Evolutionary conservation across 2,797 vertebrate species (phyloP).

Genomic region (Parambassis ranga): DNA sequence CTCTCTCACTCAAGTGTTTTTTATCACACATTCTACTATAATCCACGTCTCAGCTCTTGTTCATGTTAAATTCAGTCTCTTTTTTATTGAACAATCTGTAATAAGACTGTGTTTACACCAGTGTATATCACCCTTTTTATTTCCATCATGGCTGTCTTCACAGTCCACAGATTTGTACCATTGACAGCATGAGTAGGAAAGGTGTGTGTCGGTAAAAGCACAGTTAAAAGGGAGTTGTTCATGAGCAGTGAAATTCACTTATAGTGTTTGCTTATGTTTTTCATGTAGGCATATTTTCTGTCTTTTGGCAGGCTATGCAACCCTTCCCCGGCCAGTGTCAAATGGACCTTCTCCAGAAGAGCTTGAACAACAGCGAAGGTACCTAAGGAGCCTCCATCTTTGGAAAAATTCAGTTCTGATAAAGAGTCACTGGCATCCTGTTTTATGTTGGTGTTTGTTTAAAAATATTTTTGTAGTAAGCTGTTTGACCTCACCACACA

Average conservation of each 20-base stretch:
- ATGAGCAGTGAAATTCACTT: background rate
- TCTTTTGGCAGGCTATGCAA: constrained; percentile 71
- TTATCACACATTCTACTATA: background rate
- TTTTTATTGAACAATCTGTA: background rate
- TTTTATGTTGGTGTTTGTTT: background rate
- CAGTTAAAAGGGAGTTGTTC: background rate
- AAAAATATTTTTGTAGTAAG: background rate
- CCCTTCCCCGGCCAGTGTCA: constrained; percentile 78
- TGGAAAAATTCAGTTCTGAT: too few relatives aligned
- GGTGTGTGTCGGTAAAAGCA: constrained; percentile 1
- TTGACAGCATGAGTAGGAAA: background rate
- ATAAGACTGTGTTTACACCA: background rate
- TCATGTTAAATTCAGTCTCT: too few relatives aligned
- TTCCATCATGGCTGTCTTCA: background rate
- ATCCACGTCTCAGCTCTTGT: background rate
- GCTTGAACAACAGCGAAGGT: constrained; percentile 88
- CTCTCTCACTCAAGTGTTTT: background rate
- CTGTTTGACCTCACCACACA: too few relatives aligned
- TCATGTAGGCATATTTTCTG: background rate
- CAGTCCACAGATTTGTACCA: constrained; percentile 2
- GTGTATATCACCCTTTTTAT: background rate
- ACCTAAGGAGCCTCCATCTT: too few relatives aligned
- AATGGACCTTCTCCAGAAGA: constrained; percentile 89
- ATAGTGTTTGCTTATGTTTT: background rate
- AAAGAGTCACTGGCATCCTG: too few relatives aligned